Conservation (phyloP, 2,888 invertebrate species). For the Clanis bilineata region DNA sequence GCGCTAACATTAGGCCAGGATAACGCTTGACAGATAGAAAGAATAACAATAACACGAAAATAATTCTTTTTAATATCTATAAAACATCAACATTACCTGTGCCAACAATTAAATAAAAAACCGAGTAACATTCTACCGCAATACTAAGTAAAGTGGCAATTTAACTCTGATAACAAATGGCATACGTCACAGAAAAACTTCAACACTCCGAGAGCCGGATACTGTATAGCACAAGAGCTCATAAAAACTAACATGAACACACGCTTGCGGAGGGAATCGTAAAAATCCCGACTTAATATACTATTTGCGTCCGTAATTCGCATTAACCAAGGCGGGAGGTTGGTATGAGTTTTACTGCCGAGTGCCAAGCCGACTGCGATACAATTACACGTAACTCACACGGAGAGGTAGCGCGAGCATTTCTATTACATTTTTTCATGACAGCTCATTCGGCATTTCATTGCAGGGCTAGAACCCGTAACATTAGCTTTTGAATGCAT, state of each 20-base stretch:
- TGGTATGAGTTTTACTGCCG: background rate
- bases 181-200: background rate
- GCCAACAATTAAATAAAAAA: background rate
- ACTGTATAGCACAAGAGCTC: background rate
- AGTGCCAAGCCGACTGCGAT: background rate
- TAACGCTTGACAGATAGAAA: too few species aligned
- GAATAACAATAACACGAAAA: background rate
- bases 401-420: background rate
- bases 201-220: background rate
- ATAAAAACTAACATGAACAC: conserved; percentile 14
- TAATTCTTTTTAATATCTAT: background rate
- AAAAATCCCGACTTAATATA: conserved; percentile 14
- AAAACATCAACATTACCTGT: background rate
- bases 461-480: background rate
- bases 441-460: background rate
- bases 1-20: too few species aligned
- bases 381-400: conserved; percentile 1
- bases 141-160: background rate
- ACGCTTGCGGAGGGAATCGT: conserved; percentile 4
- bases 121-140: background rate
- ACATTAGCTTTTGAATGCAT: too few species aligned
- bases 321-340: background rate
- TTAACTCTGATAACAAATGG: background rate
- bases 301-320: conserved; percentile 14
- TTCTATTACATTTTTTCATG: background rate